phyloP scores from a whole-genome alignment of 2,113 vertebrate species.

The Hyperopisus bebe region DNA sequence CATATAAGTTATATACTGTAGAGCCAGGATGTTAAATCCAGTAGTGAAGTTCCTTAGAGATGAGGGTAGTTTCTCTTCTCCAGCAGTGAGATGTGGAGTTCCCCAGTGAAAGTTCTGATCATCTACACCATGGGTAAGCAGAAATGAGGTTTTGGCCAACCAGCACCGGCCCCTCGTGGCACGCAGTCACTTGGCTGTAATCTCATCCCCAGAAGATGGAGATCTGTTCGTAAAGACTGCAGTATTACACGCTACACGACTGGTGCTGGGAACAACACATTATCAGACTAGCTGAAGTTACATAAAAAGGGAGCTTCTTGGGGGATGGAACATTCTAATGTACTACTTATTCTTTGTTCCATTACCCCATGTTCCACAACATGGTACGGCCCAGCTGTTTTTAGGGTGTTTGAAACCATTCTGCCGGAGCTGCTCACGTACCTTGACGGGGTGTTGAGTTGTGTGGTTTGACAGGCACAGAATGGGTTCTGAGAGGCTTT shows the following conservation, averaged over 20 bases:
- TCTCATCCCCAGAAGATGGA: neutral
- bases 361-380: neutral
- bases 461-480: neutral
- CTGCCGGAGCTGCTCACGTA: neutral
- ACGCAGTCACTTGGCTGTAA: neutral
- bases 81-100: neutral
- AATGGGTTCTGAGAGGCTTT: neutral
- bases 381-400: neutral
- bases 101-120: neutral
- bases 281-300: neutral
- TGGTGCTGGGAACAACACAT: neutral
- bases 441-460: neutral
- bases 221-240: neutral
- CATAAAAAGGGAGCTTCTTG: neutral
- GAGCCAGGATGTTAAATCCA: neutral
- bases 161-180: neutral
- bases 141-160: neutral
- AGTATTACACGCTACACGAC: neutral
- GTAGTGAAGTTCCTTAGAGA: neutral
- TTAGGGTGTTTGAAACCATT: neutral
- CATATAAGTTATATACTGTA: neutral
- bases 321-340: neutral
- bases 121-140: neutral
- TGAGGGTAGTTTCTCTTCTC: neutral
- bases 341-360: neutral